Conservation (phyloP, 2,888 invertebrate species). For the Mayetiola destructor region DNA sequence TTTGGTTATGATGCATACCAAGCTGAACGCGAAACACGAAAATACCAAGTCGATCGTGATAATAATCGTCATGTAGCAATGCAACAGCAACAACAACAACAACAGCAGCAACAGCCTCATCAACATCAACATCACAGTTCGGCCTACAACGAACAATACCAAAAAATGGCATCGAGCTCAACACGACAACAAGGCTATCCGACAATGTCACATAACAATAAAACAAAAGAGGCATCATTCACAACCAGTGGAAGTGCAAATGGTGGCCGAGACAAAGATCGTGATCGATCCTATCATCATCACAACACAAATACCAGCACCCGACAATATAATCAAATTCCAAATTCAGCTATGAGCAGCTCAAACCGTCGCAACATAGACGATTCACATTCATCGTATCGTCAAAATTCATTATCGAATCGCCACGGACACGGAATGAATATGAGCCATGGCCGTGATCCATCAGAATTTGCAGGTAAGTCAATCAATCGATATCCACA, state of each 20-base stretch:
- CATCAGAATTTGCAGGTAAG: too few species aligned
- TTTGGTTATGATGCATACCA: constrained; percentile 28
- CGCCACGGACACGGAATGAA: neutral
- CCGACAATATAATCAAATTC: too few species aligned
- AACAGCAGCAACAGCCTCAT: constrained; percentile 19
- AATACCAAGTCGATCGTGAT: neutral
- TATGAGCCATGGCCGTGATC: neutral
- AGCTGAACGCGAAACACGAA: constrained; percentile 15
- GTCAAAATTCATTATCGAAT: too few species aligned
- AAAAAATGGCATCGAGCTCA: neutral
- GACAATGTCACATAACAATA: too few species aligned
- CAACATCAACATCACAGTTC: constrained; percentile 15
- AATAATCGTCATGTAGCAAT: neutral
- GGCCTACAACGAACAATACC: neutral
- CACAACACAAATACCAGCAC: too few species aligned
- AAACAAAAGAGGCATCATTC: too few species aligned
- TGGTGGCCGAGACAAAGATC: too few species aligned
- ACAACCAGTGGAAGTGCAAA: too few species aligned
- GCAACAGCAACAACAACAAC: constrained; percentile 20
- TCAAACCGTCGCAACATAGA: too few species aligned
- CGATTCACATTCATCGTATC: too few species aligned
- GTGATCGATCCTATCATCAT: too few species aligned
- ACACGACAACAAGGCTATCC: neutral
- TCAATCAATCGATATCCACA: neutral
- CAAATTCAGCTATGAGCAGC: too few species aligned